Base-by-base conservation (phyloP, 2,888 invertebrate species). In the Tyria jacobaeae region DNA sequence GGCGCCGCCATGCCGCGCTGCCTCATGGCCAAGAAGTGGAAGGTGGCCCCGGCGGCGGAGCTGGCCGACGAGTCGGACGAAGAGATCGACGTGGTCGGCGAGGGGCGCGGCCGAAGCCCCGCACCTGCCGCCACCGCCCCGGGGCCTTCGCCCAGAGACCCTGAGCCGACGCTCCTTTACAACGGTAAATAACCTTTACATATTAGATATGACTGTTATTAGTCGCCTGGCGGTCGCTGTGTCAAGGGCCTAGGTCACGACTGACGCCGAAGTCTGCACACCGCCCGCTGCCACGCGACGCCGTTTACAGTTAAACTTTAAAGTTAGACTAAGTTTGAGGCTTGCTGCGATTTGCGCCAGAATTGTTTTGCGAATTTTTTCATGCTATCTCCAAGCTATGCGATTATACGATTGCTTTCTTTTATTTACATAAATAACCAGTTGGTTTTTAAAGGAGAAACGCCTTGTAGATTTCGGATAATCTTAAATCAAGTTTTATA, bases 21-120 rank as follows among this genome's bases (percentile, higher is more conserved):
- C 95, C 96, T 98, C 93, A 98, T 98, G 97, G 98, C 98, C 86
- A 98, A 98, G 95, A 98, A 98, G 95, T 98, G 98, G 97, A 98
- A 98, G 96, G 97, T 96, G 90, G 91, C 88, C 86, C 88, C 89
- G 86, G 89, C 86, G 88, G 90, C 89, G 89, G 95, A 89, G 91
- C 95, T 94, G 87, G 95, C 95, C 77, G 96, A 96, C 79, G 92
- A 93, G 94, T 91, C 92, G 71, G 93, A 96, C 78, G 97, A 97
- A 93, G 97, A 97, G 94, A 97, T 97, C 94, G 97, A 97, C 95
- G 97, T 97, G 86, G 97, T 97, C 79, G 97, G 97, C 74, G 97
- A 97, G 86, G 97, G 96, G 90, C 92, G 93, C 89, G 92, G 91
- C 87, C 89, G 90, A 79, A 94, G 94, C 89, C 92, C 92, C 79